Percentiles rank a stretch among this genome's conserved stretches.
Evolutionary conservation across 2,888 invertebrate genomes (phyloP).

Genomic region (Lithophane ornitopus): DNA sequence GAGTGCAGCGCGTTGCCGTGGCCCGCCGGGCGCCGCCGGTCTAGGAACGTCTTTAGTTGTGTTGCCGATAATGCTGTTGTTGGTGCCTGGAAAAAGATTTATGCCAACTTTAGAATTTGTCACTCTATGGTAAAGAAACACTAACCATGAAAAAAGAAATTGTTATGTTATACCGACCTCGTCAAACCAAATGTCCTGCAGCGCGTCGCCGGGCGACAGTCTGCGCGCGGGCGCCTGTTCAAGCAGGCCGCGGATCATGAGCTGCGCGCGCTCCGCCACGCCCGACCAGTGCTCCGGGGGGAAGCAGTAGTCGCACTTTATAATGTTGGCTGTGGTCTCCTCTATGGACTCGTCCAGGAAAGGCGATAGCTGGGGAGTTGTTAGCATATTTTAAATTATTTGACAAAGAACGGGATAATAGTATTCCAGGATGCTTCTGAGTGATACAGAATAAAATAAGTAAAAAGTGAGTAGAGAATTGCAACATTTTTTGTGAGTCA

Average conservation of each 20-base stretch:
- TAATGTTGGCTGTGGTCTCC: slow-evolving; percentile 95
- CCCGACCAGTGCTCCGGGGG: slow-evolving; percentile 94
- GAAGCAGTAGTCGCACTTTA: slow-evolving; percentile 95
- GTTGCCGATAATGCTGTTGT: slow-evolving; percentile 77
- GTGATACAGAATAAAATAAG: neutral
- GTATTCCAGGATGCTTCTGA: neutral
- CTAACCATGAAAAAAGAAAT: neutral
- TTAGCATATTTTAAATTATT: neutral
- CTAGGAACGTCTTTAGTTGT: slow-evolving; percentile 86
- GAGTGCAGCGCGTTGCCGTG: slow-evolving; percentile 81
- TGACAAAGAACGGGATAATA: neutral
- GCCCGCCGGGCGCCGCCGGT: slow-evolving; percentile 86
- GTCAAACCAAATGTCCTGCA: slow-evolving; percentile 83
- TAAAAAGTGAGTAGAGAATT: neutral
- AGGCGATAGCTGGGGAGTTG: slow-evolving; percentile 92
- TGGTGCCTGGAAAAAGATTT: slow-evolving; percentile 74
- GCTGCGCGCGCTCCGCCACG: slow-evolving; percentile 93
- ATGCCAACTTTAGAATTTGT: neutral
- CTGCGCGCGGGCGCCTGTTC: slow-evolving; percentile 87
- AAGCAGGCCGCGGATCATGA: slow-evolving; percentile 92
- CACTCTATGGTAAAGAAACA: neutral
- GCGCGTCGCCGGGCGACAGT: slow-evolving; percentile 78
- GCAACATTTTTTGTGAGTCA: neutral
- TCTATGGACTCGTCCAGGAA: slow-evolving; percentile 96
- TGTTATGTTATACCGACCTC: slow-evolving; percentile 74